Evolutionary conservation across 2,113 vertebrate species (phyloP).

Genomic region (Nerophis lumbriciformis): DNA sequence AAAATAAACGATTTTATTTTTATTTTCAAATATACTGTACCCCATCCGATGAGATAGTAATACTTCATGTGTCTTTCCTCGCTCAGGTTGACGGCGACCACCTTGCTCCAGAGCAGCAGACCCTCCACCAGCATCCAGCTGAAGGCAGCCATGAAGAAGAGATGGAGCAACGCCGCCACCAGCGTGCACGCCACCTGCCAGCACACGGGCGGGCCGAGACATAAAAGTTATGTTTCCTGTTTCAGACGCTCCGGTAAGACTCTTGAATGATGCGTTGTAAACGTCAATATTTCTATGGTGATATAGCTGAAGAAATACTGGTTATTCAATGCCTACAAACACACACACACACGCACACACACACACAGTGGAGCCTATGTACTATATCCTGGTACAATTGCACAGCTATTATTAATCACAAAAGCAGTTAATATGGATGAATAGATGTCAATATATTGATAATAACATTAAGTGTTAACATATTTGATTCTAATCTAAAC

Average conservation of each 20-base stretch:
- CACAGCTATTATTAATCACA: background rate
- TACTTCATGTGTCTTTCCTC: constrained; percentile 79
- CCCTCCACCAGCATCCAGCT: constrained; percentile 82
- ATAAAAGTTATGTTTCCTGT: background rate
- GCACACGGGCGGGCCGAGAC: constrained; percentile 4
- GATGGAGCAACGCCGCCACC: constrained; percentile 75
- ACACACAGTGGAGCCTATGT: too few species aligned
- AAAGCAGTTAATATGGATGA: background rate
- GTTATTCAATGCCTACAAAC: background rate
- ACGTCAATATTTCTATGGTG: background rate
- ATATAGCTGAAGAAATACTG: background rate
- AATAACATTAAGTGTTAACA: background rate
- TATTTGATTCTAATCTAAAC: background rate
- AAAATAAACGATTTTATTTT: background rate
- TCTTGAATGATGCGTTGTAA: background rate
- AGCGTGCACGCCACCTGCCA: constrained; percentile 74
- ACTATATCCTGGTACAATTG: background rate
- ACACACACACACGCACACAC: background rate
- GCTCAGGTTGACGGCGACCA: constrained; percentile 76
- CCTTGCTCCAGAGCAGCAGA: constrained; percentile 81
- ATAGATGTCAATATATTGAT: background rate
- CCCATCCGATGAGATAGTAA: constrained; percentile 81
- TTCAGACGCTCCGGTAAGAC: background rate
- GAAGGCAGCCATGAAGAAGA: constrained; percentile 80
- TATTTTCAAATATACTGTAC: constrained; percentile 39